Percentiles rank a stretch among this genome's conserved stretches.
These are phyloP conservation scores for Micrasema longulum DNA, from an alignment of 1,140 invertebrate species.

Conservation along the genomic window DNA sequence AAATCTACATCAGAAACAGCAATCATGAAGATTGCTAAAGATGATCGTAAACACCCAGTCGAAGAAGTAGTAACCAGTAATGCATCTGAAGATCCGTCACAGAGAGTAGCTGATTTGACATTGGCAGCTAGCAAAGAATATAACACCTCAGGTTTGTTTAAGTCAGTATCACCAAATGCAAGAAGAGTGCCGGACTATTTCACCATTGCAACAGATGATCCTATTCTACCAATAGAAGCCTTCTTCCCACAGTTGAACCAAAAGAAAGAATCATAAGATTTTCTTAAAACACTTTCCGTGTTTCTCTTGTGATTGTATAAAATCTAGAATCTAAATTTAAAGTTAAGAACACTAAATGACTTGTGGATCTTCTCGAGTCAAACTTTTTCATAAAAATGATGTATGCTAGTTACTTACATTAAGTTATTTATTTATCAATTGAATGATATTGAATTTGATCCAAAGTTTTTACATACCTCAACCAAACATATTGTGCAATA, in stretches of 20 bases:
- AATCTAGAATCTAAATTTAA: too few species aligned
- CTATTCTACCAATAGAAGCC: constrained; percentile 72
- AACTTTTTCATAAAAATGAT: too few species aligned
- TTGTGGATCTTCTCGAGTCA: too few species aligned
- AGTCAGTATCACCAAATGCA: constrained; percentile 65
- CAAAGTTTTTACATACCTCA: constrained; percentile 3
- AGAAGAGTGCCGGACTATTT: constrained; percentile 72
- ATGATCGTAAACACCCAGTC: constrained; percentile 60
- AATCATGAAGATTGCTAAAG: constrained; percentile 68
- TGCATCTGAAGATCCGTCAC: constrained; percentile 65
- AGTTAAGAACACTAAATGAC: too few species aligned
- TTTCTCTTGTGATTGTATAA: too few species aligned
- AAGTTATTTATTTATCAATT: constrained; percentile 30
- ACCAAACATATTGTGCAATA: constrained; percentile 5
- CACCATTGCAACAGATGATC: constrained; percentile 73
- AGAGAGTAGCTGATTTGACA: constrained; percentile 71
- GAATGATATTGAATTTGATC: background rate
- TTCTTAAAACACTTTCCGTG: background rate
- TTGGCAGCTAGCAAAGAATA: constrained; percentile 71
- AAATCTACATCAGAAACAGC: constrained; percentile 66
- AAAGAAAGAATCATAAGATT: constrained; percentile 64
- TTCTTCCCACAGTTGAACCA: constrained; percentile 73
- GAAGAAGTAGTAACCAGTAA: constrained; percentile 58
- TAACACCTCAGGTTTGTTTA: constrained; percentile 70
- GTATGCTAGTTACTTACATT: background rate